phyloP scores from a whole-genome alignment of 2,888 invertebrate genomes.

The Tetheella fluctuosa region DNA sequence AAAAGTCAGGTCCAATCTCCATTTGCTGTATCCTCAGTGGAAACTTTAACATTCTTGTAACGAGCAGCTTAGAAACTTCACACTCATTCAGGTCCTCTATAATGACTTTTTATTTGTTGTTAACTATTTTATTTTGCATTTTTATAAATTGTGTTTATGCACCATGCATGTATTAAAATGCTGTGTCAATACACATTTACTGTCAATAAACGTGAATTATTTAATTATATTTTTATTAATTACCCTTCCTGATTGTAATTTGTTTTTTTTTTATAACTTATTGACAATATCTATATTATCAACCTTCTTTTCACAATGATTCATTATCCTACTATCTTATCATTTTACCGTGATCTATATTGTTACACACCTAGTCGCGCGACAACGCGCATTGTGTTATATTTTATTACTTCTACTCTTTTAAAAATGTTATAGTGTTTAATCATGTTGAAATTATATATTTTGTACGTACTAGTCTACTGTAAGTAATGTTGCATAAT shows the following conservation, averaged over 20 bases:
- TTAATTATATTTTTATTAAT: slow-evolving; percentile 21
- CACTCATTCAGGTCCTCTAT: too few relatives aligned
- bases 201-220: slow-evolving; percentile 26
- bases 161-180: not conserved
- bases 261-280: slow-evolving; percentile 6
- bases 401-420: slow-evolving; percentile 31
- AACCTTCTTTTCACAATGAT: slow-evolving; percentile 51
- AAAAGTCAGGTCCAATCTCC: too few relatives aligned
- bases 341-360: slow-evolving; percentile 52
- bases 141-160: not conserved
- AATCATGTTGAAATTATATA: slow-evolving; percentile 47
- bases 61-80: too few relatives aligned
- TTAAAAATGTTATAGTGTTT: slow-evolving; percentile 36
- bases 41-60: too few relatives aligned
- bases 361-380: slow-evolving; percentile 46
- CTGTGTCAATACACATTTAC: not conserved
- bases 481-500: slow-evolving; percentile 55
- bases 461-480: slow-evolving; percentile 38
- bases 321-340: slow-evolving; percentile 70
- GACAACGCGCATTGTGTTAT: slow-evolving; percentile 44
- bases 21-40: too few relatives aligned
- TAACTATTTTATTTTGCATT: not conserved
- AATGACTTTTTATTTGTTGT: not conserved
- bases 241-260: slow-evolving; percentile 17
- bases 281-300: not conserved